Evolutionary conservation across 1,140 invertebrate species (phyloP), one percentile per base, ranked within the genome.

Genomic region (Chrysoperla carnea): DNA sequence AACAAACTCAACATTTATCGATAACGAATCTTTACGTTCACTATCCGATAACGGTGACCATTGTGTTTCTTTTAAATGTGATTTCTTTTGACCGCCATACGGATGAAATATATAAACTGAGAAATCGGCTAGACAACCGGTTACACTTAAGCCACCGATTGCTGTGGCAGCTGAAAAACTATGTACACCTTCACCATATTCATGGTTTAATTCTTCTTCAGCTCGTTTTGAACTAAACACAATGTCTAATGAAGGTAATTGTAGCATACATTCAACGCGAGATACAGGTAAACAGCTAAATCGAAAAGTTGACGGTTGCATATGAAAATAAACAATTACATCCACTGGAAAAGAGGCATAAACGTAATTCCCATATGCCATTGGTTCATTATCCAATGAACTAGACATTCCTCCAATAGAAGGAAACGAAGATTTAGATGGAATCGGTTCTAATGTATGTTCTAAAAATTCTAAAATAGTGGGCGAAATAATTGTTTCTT

Each of bases 71-170:
- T 85, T 87, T 3, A 80, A 41, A n/a, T 56, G 78, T 6, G 81
- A 74, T 51, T 84, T 85, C 58, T 90, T 90, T 35, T 76, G 76
- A 27, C 86, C 87, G 9, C 92, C 91, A 59, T 95, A 96, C 0
- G 92, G 92, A 70, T 98, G 92, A 66, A 96, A 96, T 47, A 98
- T 92, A 60, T 93, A 94, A 1, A 98, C 79, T 1, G 91, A 95
- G 60, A 98, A 98, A 61, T 97, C 90, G 0, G 89, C 86, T 40
- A 98, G 65, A 54, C 87, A 93, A 4, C 88, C 90, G 0, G 91
- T 96, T 0, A 96, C 86, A 59, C 88, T 94, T 1, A 92, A 62
- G 5, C 89, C 89, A 31, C 88, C 89, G 44, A 83, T 78, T 0
- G 79, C 78, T 5, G 78, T 73, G 6, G 72, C 70, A 7, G 68